These are phyloP conservation scores for Nylanderia fulva DNA, from an alignment of 1,140 invertebrate species.

Conservation along the genomic window DNA sequence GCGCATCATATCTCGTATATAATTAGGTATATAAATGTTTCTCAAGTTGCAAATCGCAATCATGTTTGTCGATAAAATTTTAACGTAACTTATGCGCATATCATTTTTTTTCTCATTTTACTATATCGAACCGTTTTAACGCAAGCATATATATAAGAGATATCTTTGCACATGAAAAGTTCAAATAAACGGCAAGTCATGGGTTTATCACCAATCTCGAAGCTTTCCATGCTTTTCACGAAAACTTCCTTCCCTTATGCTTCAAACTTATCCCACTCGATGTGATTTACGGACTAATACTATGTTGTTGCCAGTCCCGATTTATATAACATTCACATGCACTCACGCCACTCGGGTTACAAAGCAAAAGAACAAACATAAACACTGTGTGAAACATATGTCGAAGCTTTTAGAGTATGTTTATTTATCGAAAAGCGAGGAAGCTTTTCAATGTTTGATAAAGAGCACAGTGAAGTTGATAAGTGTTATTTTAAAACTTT, in stretches of 20 bases:
- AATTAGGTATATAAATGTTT: not conserved
- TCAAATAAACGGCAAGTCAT: conserved; percentile 41
- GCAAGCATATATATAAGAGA: not conserved
- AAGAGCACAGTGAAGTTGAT: conserved; percentile 2
- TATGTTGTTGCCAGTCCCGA: not conserved
- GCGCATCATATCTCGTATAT: not conserved
- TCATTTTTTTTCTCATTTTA: not conserved
- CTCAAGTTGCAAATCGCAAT: not conserved
- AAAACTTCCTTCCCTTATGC: conserved; percentile 23
- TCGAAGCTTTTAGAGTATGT: conserved; percentile 39
- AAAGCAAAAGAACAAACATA: conserved; percentile 45
- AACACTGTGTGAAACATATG: conserved; percentile 16
- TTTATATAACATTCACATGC: conserved; percentile 38
- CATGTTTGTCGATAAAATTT: not conserved
- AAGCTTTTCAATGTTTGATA: conserved; percentile 47
- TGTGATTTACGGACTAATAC: conserved; percentile 49
- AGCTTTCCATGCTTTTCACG: conserved; percentile 29
- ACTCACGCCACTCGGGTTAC: conserved; percentile 20
- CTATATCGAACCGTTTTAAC: not conserved
- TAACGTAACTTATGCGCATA: not conserved
- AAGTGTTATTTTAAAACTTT: conserved; percentile 25
- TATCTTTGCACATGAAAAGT: not conserved
- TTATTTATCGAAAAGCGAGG: conserved; percentile 49
- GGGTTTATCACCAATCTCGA: conserved; percentile 25
- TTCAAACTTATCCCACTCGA: conserved; percentile 23